A percentile compares a stretch with the other conserved stretches of the same genome.
Conservation (phyloP, 2,888 invertebrate genomes). For the Meghimatium bilineatum region DNA sequence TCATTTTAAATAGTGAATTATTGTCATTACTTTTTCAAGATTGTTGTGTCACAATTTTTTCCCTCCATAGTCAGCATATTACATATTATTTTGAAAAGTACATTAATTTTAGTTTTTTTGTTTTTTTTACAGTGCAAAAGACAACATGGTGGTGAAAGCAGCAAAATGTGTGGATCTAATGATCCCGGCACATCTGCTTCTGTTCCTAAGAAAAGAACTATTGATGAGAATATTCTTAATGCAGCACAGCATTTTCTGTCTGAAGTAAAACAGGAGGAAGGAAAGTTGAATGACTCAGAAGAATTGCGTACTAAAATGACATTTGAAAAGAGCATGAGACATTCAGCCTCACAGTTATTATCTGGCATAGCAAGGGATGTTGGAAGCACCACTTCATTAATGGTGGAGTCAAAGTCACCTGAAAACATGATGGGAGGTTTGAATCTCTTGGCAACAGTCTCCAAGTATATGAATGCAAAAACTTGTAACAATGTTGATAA, state of each 20-base stretch:
- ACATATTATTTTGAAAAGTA: neutral
- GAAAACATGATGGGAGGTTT: constrained; percentile 33
- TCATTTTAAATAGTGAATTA: neutral
- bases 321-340: constrained; percentile 34
- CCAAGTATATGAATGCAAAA: constrained; percentile 41
- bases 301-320: neutral
- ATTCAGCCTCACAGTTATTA: constrained; percentile 39
- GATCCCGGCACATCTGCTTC: neutral
- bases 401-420: constrained; percentile 22
- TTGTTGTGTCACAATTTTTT: too few relatives aligned
- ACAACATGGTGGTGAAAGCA: constrained; percentile 26
- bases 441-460: constrained; percentile 43
- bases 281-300: constrained; percentile 6
- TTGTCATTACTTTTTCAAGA: too few relatives aligned
- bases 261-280: constrained; percentile 34
- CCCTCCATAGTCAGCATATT: neutral
- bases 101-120: neutral
- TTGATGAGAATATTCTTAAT: constrained; percentile 41
- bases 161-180: neutral
- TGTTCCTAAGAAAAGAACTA: constrained; percentile 18
- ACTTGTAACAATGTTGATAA: neutral
- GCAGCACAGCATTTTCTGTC: constrained; percentile 33
- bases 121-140: constrained; percentile 32
- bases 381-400: constrained; percentile 27
- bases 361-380: constrained; percentile 40